phyloP scores from a whole-genome alignment of 2,888 invertebrate genomes.

The Cotesia congregata region DNA sequence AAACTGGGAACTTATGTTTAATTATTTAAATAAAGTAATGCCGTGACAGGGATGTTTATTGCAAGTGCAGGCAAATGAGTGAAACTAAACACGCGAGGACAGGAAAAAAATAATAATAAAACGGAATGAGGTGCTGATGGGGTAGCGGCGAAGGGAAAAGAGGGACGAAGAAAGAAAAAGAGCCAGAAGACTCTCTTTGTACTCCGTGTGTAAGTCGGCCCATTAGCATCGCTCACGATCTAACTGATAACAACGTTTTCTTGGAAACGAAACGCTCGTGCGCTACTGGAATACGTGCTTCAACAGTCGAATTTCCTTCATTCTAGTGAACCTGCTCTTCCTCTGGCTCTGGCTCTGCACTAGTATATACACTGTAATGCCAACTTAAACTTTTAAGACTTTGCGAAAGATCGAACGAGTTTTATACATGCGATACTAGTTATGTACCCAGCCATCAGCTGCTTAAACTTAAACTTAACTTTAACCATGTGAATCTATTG shows the following conservation, averaged over 20 bases:
- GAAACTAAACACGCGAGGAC: conserved; percentile 64
- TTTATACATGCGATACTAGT: conserved; percentile 6
- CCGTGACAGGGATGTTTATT: conserved; percentile 62
- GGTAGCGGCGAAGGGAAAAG: neutral
- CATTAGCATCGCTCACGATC: conserved; percentile 21
- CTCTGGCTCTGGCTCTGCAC: too few relatives aligned
- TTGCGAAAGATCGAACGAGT: conserved; percentile 2
- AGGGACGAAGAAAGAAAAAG: too few relatives aligned
- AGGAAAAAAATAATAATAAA: neutral
- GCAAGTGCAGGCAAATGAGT: conserved; percentile 63
- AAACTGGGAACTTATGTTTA: conserved; percentile 59
- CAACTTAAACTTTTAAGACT: conserved; percentile 5
- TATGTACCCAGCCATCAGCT: too few relatives aligned
- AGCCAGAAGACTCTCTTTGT: neutral
- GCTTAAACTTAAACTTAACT: too few relatives aligned
- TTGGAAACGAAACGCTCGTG: conserved; percentile 18
- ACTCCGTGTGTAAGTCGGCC: conserved; percentile 8
- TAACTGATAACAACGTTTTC: conserved; percentile 22
- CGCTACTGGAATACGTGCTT: conserved; percentile 17
- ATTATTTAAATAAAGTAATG: conserved; percentile 67
- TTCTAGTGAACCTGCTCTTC: neutral
- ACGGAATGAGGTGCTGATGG: neutral
- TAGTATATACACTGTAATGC: neutral
- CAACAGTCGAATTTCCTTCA: conserved; percentile 9
- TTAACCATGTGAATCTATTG: too few relatives aligned